phyloP scores from a whole-genome alignment of 2,113 vertebrate genomes.

The Psilopsiagon aymara region DNA sequence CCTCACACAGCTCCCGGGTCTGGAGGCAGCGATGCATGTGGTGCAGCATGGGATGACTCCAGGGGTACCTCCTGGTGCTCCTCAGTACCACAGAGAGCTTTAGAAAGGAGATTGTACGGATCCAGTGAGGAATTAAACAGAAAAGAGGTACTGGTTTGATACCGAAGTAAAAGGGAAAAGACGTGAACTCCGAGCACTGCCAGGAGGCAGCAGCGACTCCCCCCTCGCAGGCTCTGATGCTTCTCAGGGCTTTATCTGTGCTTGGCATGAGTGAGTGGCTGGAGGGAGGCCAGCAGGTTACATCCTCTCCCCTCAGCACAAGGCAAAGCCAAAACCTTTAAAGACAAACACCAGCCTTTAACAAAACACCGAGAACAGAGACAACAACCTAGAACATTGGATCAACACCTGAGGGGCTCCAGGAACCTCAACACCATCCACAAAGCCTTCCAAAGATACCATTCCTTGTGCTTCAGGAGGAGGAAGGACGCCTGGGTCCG shows the following conservation, averaged over 20 bases:
- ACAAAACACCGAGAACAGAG: not conserved
- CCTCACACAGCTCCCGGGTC: not conserved
- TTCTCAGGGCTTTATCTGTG: not conserved
- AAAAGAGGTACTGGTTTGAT: not conserved
- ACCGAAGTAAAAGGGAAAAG: not conserved
- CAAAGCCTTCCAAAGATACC: not conserved
- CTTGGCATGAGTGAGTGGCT: not conserved
- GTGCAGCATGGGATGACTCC: not conserved
- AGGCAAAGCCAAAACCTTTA: not conserved
- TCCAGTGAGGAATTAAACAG: not conserved
- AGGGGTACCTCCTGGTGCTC: not conserved
- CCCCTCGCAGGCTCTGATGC: not conserved
- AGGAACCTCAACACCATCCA: not conserved
- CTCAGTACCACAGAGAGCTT: not conserved
- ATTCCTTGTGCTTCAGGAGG: not conserved
- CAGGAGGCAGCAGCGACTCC: not conserved
- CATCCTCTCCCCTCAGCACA: not conserved
- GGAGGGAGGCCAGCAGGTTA: not conserved
- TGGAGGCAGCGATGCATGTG: rapidly evolving
- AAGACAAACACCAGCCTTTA: not conserved
- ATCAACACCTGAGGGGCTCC: not conserved
- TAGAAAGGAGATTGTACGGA: not conserved
- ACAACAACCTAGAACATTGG: not conserved
- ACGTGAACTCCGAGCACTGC: not conserved
- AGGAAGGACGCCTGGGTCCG: not conserved